Evolutionary conservation across 2,888 invertebrate species (phyloP), one percentile per base, ranked within the genome.

Genomic region (Abscondita cerata): DNA sequence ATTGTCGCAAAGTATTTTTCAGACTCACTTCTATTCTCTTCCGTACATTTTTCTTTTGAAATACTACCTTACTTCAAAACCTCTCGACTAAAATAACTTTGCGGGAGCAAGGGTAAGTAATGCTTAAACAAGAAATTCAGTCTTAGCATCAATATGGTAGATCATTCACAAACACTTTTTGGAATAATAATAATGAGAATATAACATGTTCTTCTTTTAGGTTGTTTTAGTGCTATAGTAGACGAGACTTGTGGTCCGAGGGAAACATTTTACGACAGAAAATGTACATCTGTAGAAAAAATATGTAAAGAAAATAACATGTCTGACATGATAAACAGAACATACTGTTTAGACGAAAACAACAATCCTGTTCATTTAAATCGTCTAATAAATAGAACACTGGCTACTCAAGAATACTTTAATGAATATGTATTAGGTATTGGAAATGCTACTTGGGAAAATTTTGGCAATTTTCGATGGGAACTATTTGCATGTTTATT

Each of bases 351-450:
- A 61, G 76, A 83, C 52, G 78, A 70, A 0, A 59, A 76, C 13
- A 65, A 64, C 15, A 64, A 47, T 9, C 62, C 66, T 0, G 70
- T 82, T 0, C 83, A 83, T 0, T 82, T 89, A 75, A 84, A 84
- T 52, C 75, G 78, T 0, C 81, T 87, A 40, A 80, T 86, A 2
- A 83, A 80, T 0, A 81, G 89, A 46, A 78, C 81, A 5, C 75
- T 89, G 18, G 87, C 89, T 1, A 83, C 78, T 9, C 73, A 77
- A 50, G 78, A 79, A 69, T 79, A 79, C 55, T 82, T 70, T 81
- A 94, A 94, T 73, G 85, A 89, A 70, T 87, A 91, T 72, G 93
- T 94, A 6, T 81, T 96, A 25, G 92, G 92, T 34, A 82, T 91
- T 64, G 87, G 89, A 0, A 87, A 87, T 6, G 86, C 94, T 1